These are phyloP conservation scores for Tragopan temminckii DNA, from an alignment of 2,797 vertebrate species.

Conservation along the genomic window DNA sequence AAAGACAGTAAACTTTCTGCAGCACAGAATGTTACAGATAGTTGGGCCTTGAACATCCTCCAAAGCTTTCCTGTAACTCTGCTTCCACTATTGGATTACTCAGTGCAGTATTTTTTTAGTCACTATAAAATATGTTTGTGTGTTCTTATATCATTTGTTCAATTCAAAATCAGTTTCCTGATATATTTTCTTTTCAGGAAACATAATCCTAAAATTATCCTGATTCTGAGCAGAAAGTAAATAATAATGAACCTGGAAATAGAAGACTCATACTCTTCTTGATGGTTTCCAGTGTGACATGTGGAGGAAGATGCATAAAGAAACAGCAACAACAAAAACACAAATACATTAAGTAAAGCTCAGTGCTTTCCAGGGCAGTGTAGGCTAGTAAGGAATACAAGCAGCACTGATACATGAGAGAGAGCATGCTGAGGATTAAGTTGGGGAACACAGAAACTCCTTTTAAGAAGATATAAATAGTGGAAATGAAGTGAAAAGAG, in stretches of 20 bases:
- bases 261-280: neutral
- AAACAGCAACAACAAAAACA: neutral
- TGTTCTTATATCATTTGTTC: neutral
- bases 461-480: constrained; percentile 18
- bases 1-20: constrained; percentile 22
- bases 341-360: neutral
- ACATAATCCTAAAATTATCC: neutral
- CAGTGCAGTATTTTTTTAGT: neutral
- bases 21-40: neutral
- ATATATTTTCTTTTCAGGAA: neutral
- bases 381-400: neutral
- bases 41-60: neutral
- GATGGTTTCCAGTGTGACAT: neutral
- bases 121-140: neutral
- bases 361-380: neutral
- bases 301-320: neutral
- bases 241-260: neutral
- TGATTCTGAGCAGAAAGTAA: neutral
- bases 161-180: neutral
- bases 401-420: neutral
- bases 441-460: neutral
- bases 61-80: neutral
- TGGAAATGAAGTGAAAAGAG: constrained; percentile 2
- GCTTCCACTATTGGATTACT: neutral
- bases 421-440: constrained; percentile 11